phyloP scores from a whole-genome alignment of 1,140 invertebrate genomes.

The Acromyrmex heyeri region DNA sequence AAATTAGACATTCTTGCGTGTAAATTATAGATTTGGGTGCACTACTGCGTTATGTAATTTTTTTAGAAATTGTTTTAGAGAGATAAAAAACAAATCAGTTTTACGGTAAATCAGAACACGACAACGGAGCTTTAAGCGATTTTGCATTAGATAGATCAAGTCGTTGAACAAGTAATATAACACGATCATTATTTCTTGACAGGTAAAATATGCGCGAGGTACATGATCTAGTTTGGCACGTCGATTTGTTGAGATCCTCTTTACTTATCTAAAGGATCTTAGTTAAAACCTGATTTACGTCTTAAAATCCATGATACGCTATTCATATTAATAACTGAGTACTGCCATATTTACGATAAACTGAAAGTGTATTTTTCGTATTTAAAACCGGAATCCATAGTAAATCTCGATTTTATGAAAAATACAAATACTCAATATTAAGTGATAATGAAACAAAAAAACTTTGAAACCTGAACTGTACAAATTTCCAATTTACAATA shows the following conservation, averaged over 20 bases:
- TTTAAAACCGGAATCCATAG: conserved; percentile 13
- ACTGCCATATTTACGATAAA: background rate
- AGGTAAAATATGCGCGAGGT: conserved; percentile 50
- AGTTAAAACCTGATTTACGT: conserved; percentile 58
- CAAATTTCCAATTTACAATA: conserved; percentile 9
- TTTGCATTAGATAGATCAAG: conserved; percentile 25
- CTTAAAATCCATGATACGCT: conserved; percentile 13
- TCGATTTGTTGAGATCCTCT: conserved; percentile 46
- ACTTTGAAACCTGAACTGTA: background rate
- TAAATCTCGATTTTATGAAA: background rate
- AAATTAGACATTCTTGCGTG: background rate
- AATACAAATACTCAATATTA: background rate
- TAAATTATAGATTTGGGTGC: background rate
- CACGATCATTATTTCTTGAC: conserved; percentile 50
- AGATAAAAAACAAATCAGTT: conserved; percentile 19
- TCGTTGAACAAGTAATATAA: conserved; percentile 41
- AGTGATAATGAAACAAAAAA: background rate
- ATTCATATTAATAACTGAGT: background rate
- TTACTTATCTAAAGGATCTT: background rate
- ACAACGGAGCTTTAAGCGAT: conserved; percentile 5
- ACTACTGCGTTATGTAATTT: background rate
- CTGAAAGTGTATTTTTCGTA: background rate
- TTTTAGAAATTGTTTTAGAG: background rate
- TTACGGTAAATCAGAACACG: background rate
- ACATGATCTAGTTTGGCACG: conserved; percentile 29